These are phyloP conservation scores for Drosophila niveifrons DNA, from an alignment of 2,888 invertebrate genomes.

Conservation along the genomic window DNA sequence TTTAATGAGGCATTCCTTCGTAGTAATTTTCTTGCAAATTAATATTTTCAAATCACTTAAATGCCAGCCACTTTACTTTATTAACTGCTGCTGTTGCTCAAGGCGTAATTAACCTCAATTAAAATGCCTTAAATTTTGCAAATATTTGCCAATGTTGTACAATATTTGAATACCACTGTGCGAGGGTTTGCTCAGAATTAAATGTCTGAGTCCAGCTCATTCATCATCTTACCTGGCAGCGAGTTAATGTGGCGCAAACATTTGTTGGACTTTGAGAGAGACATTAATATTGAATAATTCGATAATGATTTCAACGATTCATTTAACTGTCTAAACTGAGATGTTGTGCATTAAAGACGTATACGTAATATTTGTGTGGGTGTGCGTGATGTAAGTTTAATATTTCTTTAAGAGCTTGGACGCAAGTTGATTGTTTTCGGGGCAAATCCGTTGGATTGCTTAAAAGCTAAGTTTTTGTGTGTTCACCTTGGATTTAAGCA, in stretches of 20 bases:
- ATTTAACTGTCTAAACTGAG: neutral
- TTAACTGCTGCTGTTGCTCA: too few species aligned
- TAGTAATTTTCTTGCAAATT: too few species aligned
- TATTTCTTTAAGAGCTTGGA: constrained; percentile 37
- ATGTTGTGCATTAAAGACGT: neutral
- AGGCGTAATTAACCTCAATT: too few species aligned
- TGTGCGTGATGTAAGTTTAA: constrained; percentile 21
- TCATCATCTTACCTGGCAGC: neutral
- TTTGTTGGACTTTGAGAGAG: neutral
- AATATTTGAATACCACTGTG: too few species aligned
- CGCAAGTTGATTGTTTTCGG: constrained; percentile 53
- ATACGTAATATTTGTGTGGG: neutral
- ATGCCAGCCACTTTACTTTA: too few species aligned
- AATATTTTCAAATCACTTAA: too few species aligned
- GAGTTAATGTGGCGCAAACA: neutral
- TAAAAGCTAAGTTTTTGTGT: constrained; percentile 36
- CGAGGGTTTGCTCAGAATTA: too few species aligned
- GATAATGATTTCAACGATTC: neutral
- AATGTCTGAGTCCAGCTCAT: too few species aligned
- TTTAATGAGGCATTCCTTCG: too few species aligned
- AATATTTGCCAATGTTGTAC: too few species aligned
- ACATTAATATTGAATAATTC: neutral
- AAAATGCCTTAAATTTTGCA: too few species aligned
- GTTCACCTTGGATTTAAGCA: constrained; percentile 46
- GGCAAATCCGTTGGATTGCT: constrained; percentile 41